Evolutionary conservation across 2,113 vertebrate genomes (phyloP).

Genomic region (Prunella fulvescens): DNA sequence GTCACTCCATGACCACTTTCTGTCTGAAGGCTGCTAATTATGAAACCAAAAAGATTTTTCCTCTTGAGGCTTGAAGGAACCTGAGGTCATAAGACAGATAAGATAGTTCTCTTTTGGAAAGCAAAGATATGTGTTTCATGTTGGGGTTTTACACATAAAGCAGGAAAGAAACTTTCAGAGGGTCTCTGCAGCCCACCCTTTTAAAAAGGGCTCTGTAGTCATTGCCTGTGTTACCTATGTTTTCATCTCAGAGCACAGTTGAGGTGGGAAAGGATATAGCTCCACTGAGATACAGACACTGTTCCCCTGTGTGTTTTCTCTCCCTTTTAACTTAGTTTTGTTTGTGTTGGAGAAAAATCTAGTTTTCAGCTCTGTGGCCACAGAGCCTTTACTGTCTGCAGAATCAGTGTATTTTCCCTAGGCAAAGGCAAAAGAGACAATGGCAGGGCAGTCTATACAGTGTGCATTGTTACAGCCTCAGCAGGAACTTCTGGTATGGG

Average conservation of each 20-base stretch:
- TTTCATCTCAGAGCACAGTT: not conserved
- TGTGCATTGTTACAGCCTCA: slow-evolving; percentile 29
- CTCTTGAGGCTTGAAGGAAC: not conserved
- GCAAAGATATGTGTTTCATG: not conserved
- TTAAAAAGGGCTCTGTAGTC: not conserved
- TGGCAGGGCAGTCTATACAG: not conserved
- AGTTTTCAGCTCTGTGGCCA: not conserved
- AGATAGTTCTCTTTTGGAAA: not conserved
- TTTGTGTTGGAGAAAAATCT: not conserved
- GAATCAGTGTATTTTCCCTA: slow-evolving; percentile 33
- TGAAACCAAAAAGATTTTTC: not conserved
- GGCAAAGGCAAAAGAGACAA: slow-evolving; percentile 24
- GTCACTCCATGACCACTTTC: not conserved
- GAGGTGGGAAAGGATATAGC: not conserved
- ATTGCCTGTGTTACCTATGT: not conserved
- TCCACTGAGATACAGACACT: not conserved
- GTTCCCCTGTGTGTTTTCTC: not conserved
- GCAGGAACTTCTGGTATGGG: slow-evolving; percentile 6
- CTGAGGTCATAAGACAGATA: not conserved
- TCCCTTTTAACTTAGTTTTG: not conserved
- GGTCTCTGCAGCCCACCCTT: not conserved
- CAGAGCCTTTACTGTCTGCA: slow-evolving; percentile 17
- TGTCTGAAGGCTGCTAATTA: not conserved
- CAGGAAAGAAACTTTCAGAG: not conserved
- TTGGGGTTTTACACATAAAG: not conserved